Evolutionary conservation across 1,140 invertebrate species (phyloP).

Genomic region (Diachasmimorpha longicaudata): DNA sequence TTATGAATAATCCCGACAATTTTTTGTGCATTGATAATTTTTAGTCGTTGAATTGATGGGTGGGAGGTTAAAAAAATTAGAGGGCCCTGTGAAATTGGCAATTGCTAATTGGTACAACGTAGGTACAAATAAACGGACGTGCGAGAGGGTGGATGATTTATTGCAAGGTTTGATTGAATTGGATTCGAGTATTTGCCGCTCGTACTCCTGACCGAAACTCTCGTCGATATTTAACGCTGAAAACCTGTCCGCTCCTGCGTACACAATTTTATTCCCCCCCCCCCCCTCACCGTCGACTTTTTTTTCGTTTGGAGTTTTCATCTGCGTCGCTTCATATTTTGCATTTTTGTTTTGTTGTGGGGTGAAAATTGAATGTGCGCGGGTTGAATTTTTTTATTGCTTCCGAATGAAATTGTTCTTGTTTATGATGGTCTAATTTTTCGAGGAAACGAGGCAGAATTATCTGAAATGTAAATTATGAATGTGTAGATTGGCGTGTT

Average conservation of each 20-base stretch:
- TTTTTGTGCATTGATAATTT: no score
- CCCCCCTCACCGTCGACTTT: background rate
- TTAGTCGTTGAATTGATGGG: no score
- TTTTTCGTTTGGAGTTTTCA: conserved; percentile 17
- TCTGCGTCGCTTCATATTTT: conserved; percentile 10
- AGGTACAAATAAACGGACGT: conserved; percentile 46
- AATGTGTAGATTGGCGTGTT: no score
- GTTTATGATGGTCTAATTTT: no score
- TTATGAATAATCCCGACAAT: no score
- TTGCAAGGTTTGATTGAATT: conserved; percentile 56
- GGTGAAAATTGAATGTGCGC: background rate
- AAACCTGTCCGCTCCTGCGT: conserved; percentile 25
- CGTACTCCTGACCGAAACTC: conserved; percentile 12
- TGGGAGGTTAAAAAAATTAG: conserved; percentile 12
- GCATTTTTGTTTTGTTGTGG: background rate
- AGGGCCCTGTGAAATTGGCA: conserved; percentile 28
- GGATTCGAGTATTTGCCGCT: conserved; percentile 41
- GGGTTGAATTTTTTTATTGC: no score
- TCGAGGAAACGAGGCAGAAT: no score
- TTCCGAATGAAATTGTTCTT: no score
- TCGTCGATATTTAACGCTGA: conserved; percentile 31
- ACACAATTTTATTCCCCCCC: conserved; percentile 27
- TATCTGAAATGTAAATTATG: no score
- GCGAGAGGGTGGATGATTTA: conserved; percentile 50
- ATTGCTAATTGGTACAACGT: conserved; percentile 48